These are phyloP conservation scores for Gallinago paraguaiae DNA, from an alignment of 2,113 vertebrate genomes.

Conservation along the genomic window DNA sequence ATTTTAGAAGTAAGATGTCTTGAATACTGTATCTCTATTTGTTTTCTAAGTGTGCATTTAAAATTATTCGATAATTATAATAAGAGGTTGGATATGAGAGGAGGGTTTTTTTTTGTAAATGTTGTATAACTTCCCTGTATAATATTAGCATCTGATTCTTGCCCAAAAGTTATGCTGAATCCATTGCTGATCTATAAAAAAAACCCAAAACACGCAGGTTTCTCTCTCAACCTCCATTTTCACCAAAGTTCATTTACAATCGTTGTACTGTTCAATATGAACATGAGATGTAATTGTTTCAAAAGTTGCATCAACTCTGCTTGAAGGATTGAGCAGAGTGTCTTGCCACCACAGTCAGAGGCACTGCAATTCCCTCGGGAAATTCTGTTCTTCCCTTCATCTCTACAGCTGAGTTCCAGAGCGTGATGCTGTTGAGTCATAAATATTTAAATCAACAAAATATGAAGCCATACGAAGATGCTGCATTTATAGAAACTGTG, in stretches of 20 bases:
- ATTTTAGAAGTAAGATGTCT: not conserved
- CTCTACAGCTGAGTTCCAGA: not conserved
- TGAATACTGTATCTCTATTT: not conserved
- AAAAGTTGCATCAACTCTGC: not conserved
- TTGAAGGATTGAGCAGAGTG: not conserved
- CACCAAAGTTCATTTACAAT: not conserved
- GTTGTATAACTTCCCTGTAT: not conserved
- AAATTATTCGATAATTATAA: not conserved
- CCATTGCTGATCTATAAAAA: fast-evolving
- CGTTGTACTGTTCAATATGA: not conserved
- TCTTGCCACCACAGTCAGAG: not conserved
- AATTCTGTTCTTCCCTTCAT: not conserved
- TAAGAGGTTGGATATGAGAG: not conserved
- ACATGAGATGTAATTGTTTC: not conserved
- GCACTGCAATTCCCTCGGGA: not conserved
- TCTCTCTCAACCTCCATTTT: not conserved
- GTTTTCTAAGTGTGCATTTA: not conserved
- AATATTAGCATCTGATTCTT: not conserved
- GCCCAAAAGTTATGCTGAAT: not conserved
- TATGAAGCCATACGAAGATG: not conserved
- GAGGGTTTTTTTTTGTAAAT: not conserved
- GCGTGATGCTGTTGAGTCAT: not conserved
- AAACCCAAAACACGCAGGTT: not conserved
- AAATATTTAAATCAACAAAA: not conserved
- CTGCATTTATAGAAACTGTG: not conserved